Percentiles rank a stretch among this genome's conserved stretches.
phyloP scores from a whole-genome alignment of 2,797 vertebrate species.

The Acanthurus tractus region DNA sequence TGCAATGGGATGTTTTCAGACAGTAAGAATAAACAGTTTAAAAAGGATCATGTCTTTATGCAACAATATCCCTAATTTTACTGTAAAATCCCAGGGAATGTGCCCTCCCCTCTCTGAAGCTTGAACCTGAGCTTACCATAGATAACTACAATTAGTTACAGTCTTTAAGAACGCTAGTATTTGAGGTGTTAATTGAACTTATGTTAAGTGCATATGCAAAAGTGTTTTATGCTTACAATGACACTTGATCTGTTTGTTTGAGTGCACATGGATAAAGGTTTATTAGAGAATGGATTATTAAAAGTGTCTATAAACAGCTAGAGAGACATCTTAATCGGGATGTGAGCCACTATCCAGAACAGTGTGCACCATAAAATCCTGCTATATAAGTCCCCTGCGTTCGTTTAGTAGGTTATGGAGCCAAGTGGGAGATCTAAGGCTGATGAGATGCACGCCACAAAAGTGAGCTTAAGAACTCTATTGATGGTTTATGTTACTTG shows the following conservation, averaged over 20 bases:
- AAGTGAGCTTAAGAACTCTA: slow-evolving; percentile 32
- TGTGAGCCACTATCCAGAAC: slow-evolving; percentile 39
- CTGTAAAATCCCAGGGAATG: not conserved
- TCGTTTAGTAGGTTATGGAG: slow-evolving; percentile 60
- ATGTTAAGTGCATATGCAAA: slow-evolving; percentile 1
- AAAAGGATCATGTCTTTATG: not conserved
- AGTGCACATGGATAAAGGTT: slow-evolving; percentile 21
- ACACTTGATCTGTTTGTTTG: slow-evolving; percentile 24
- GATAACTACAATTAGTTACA: not conserved
- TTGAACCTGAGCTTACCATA: not conserved
- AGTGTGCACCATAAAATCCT: slow-evolving; percentile 26
- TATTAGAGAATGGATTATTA: slow-evolving; percentile 38
- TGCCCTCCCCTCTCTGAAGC: not conserved
- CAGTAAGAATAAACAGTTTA: not conserved
- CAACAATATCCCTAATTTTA: not conserved
- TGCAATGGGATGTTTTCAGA: not conserved
- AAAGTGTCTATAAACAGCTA: slow-evolving; percentile 32
- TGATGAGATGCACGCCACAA: slow-evolving; percentile 35
- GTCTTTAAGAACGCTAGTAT: slow-evolving; percentile 12
- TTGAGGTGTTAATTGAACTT: not conserved
- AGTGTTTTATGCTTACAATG: not conserved
- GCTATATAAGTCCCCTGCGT: slow-evolving; percentile 42
- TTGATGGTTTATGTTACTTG: slow-evolving; percentile 43
- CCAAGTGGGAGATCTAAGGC: slow-evolving; percentile 33
- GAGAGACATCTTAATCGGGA: slow-evolving; percentile 14